Conservation (phyloP, 2,797 vertebrate species). For the Anniella stebbinsi region DNA sequence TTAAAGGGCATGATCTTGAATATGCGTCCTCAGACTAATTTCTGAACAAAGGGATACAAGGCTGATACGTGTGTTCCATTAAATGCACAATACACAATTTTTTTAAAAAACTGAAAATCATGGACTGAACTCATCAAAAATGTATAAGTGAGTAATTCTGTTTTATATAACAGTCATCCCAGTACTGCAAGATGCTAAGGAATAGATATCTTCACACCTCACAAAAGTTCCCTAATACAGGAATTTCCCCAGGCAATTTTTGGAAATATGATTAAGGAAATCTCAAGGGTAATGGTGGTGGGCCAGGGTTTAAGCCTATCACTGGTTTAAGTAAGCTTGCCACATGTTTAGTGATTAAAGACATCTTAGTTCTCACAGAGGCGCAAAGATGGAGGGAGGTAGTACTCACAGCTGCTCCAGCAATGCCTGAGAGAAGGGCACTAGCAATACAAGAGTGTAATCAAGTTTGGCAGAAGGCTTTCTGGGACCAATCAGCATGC, state of each 20-base stretch:
- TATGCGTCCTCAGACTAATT: not conserved
- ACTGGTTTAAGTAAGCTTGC: not conserved
- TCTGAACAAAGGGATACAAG: not conserved
- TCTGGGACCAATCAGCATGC: slow-evolving; percentile 42
- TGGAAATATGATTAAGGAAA: not conserved
- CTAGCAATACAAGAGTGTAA: slow-evolving; percentile 22
- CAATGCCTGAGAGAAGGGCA: not conserved
- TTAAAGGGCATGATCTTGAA: no score
- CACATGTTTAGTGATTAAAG: not conserved
- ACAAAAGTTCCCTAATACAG: not conserved
- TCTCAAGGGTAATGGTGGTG: not conserved
- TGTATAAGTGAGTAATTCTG: not conserved
- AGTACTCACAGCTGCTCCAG: slow-evolving; percentile 1
- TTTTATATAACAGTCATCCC: not conserved
- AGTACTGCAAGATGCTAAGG: not conserved
- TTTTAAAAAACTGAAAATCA: not conserved
- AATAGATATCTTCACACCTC: not conserved
- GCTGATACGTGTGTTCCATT: slow-evolving; percentile 7
- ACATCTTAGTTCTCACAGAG: slow-evolving; percentile 17
- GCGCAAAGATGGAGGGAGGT: not conserved
- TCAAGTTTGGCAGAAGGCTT: slow-evolving; percentile 29
- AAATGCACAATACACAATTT: slow-evolving; percentile 5
- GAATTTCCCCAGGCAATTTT: not conserved
- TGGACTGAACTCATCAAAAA: not conserved
- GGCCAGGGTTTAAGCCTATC: not conserved